Base-by-base conservation (phyloP, 2,888 invertebrate species). In the Microctonus aethiopoides region DNA sequence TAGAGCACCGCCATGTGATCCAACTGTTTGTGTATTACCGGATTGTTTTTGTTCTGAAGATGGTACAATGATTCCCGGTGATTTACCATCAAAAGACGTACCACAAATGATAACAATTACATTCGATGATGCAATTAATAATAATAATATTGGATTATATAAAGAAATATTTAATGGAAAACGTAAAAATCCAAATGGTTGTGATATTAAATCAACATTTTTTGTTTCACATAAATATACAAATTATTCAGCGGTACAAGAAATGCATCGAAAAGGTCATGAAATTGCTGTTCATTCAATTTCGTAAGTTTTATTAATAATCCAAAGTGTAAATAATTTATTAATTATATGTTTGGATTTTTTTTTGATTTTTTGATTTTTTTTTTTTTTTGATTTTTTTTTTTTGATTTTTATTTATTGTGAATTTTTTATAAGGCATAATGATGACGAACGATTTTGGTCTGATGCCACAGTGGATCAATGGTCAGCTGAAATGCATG, bases 1-100 rank as follows among this genome's bases (percentile, higher is more conserved):
- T 89, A 90, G 96, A 77, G 96, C 96, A 0, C 96, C 96, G 65
- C 93, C 94, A 20, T 97, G 96, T 85, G 96, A 96, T 85, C 91
- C 94, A 0, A 87, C 91, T 10, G 95, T 95, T 72, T 97, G 96
- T 84, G 92, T 92, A 34, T 89, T 96, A 74, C 97, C 96, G 41
- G 96, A 96, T 86, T 97, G 97, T 86, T 96, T 96, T 92, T 97
- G 96, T 84, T 96, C 96, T 10, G 95, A 96, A 86, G 96, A 96
- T 83, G 96, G 96, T 75, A 96, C 96, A 41, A 89, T 91, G 54
- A 93, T 95, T 78, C 96, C 96, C 73, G 95, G 95, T 13, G 95
- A 95, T 83, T 88, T 95, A 61, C 95, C 94, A 13, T 86, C 92
- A 73, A 94, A 92, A 87, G 95, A 95, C 81, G 95, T 96, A 0